phyloP scores from a whole-genome alignment of 2,113 vertebrate species.

The Sterna hirundo region DNA sequence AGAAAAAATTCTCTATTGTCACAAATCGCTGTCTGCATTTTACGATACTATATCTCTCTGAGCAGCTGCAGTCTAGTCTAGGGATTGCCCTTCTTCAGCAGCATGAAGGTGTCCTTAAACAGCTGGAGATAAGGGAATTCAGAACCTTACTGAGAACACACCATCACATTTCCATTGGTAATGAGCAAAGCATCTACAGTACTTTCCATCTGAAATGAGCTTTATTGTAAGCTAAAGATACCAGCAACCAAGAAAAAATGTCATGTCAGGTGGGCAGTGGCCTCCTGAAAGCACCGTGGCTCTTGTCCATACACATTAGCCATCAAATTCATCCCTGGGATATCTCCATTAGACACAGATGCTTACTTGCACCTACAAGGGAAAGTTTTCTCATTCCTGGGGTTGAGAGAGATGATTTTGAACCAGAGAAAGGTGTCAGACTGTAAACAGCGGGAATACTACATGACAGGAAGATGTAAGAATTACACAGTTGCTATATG shows the following conservation, averaged over 20 bases:
- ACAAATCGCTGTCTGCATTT: conserved; percentile 15
- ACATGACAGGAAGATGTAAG: background rate
- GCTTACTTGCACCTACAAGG: background rate
- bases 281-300: background rate
- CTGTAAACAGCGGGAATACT: background rate
- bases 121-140: conserved; percentile 2
- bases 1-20: background rate
- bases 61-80: background rate
- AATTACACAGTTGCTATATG: background rate
- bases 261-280: background rate
- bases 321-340: background rate
- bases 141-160: background rate
- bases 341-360: background rate
- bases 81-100: conserved; percentile 9
- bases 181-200: background rate
- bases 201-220: background rate
- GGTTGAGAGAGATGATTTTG: background rate
- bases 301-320: background rate
- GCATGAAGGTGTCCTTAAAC: background rate
- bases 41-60: background rate
- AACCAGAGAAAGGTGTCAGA: background rate
- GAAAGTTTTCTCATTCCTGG: background rate
- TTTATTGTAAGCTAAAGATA: conserved; percentile 22
- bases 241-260: background rate
- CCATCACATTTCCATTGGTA: background rate